Evolutionary conservation across 2,797 vertebrate species (phyloP), one percentile per base, ranked within the genome.

Genomic region (Falco biarmicus): DNA sequence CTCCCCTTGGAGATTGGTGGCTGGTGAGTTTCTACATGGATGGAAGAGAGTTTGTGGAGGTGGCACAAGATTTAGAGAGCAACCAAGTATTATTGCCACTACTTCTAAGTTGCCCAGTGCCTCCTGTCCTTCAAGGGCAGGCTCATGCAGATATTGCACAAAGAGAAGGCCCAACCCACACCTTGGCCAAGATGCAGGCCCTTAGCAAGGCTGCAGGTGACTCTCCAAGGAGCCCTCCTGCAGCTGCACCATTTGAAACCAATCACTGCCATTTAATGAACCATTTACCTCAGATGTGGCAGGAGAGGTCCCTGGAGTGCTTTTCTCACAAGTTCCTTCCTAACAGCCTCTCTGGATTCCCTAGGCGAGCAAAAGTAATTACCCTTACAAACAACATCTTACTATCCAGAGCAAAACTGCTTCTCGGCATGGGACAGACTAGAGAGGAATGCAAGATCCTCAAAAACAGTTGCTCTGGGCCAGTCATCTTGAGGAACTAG

Each of bases 261-360:
- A 32, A 70, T 81, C 51, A 69, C 59, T 66, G 59, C 15, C 76
- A 54, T 91, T 95, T 95, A 95, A 82, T 0, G 15, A 96, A 78
- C 45, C 69, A 60, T 90, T 95, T 93, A 73, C 45, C 90, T 85
- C 87, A 91, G 31, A 70, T 47, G 43, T 43, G 65, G 66, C 37
- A 93, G 47, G 48, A 90, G 26, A 90, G 65, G 28, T 80, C 70
- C 22, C 48, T 10, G 7, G 86, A 69, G 87, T 86, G 61, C 13
- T 91, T 93, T 95, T 92, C 87, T 90, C 74, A 45, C n/a, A 81
- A 91, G 79, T 81, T 93, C 48, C 20, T 73, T 94, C 59, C n/a
- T 82, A 93, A 75, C 10, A 48, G 71, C 76, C 93, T 88, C 56
- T 84, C 84, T 61, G 51, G 48, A 87, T 93, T 92, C 69, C 68